phyloP scores from a whole-genome alignment of 1,140 invertebrate genomes.

The Periplaneta americana region DNA sequence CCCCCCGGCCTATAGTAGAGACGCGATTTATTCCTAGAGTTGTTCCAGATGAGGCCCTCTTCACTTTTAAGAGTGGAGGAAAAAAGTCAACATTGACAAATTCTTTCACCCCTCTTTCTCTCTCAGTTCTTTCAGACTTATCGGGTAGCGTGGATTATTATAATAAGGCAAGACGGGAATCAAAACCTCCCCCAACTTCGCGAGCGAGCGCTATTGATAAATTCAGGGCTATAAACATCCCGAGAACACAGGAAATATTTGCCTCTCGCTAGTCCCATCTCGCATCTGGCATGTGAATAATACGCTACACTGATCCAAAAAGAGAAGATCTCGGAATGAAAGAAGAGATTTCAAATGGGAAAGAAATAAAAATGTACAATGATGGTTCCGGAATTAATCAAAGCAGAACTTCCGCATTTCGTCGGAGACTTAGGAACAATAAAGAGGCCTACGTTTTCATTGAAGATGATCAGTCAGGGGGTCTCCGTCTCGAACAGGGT shows the following conservation, averaged over 20 bases:
- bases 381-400: not conserved
- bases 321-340: not conserved
- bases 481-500: no score
- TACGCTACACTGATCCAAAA: not conserved
- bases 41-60: not conserved
- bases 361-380: not conserved
- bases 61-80: not conserved
- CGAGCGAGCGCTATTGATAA: not conserved
- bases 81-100: slow-evolving; percentile 14
- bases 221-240: not conserved
- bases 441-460: no score
- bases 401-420: no score
- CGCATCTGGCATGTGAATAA: not conserved
- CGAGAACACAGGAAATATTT: not conserved
- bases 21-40: not conserved
- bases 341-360: not conserved
- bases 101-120: not conserved
- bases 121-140: not conserved
- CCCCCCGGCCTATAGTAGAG: not conserved
- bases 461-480: no score
- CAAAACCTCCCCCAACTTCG: not conserved
- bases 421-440: no score
- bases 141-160: not conserved
- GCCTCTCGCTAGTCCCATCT: not conserved
- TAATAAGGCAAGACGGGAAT: not conserved